Conservation (phyloP, 2,888 invertebrate species). For the Drosophila dives region DNA sequence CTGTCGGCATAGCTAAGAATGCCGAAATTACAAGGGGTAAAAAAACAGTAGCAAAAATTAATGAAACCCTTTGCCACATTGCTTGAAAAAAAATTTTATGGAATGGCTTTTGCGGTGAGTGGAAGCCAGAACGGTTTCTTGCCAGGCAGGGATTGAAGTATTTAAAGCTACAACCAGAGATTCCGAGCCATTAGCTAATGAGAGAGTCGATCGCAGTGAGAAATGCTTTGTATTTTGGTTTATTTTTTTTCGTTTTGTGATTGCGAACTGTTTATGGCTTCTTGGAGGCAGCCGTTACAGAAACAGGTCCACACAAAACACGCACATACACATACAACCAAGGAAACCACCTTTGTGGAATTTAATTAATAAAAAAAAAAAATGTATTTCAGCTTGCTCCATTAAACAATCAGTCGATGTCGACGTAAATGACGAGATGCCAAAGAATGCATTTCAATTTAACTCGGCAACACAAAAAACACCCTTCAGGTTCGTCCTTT, state of each 20-base stretch:
- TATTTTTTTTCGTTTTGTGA: conserved; percentile 42
- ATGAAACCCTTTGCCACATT: conserved; percentile 47
- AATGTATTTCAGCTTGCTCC: conserved; percentile 44
- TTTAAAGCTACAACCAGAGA: conserved; percentile 30
- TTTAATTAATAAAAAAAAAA: conserved; percentile 70
- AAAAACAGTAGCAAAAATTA: conserved; percentile 26
- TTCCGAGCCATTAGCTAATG: conserved; percentile 73
- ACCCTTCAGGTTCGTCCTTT: conserved; percentile 22
- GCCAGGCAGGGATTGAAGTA: conserved; percentile 19
- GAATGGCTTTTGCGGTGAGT: conserved; percentile 54
- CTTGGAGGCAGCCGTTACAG: neutral
- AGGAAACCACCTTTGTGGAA: conserved; percentile 62
- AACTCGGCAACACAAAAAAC: conserved; percentile 16
- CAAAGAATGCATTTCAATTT: conserved; percentile 75
- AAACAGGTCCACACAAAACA: neutral
- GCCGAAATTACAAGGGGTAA: neutral
- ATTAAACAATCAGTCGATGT: conserved; percentile 64
- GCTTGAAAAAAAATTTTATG: conserved; percentile 40
- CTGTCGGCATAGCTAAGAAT: neutral
- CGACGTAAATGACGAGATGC: conserved; percentile 8
- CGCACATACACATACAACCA: neutral
- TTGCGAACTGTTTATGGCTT: conserved; percentile 31
- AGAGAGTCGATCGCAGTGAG: conserved; percentile 34
- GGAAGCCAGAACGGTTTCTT: neutral
- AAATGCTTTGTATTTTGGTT: conserved; percentile 42